A percentile compares a stretch with the other conserved stretches of the same genome.
These are phyloP conservation scores for roundworm (Caenorhabditis elegans) DNA, from an alignment of 1,140 invertebrate genomes.

Conservation along the genomic window WBcel235 BX284606.5:4326001-4326500, in stretches of 20 bases:
- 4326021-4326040: too few species aligned
- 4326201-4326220: slow-evolving; percentile 44
- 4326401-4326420: not conserved
- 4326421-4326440: too few species aligned
- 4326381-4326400: slow-evolving; percentile 43
- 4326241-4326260: slow-evolving; percentile 54
- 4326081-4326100: too few species aligned
- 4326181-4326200: slow-evolving; percentile 60
- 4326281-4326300: not conserved
- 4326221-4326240: slow-evolving; percentile 59
- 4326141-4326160: too few species aligned
- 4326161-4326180: slow-evolving; percentile 64
- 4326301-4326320: slow-evolving; percentile 34
- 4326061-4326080: too few species aligned
- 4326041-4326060: too few species aligned
- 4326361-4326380: slow-evolving; percentile 55
- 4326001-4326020: too few species aligned
- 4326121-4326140: too few species aligned
- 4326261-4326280: not conserved
- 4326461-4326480: slow-evolving; percentile 22
- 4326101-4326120: too few species aligned
- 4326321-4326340: slow-evolving; percentile 53
- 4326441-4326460: slow-evolving; percentile 1
- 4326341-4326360: slow-evolving; percentile 55
- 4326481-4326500: slow-evolving; percentile 29